Base-by-base conservation (phyloP, 2,888 invertebrate genomes). In the Erebia aethiops region DNA sequence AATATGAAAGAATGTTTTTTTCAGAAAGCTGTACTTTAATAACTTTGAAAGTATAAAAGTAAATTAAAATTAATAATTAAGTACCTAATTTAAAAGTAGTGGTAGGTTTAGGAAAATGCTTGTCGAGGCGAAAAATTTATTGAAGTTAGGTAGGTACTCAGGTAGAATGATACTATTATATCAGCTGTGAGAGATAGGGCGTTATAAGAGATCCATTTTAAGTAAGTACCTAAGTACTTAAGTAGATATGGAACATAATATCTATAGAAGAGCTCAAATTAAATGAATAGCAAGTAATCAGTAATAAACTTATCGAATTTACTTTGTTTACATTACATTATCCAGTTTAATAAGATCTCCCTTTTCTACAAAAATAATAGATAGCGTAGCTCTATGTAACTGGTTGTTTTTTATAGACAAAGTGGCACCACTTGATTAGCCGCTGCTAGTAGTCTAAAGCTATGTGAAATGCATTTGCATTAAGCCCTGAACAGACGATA, bases 241-340 rank as follows among this genome's bases (percentile, higher is more conserved):
- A 1, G 43, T 43, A n/a, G n/a, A n/a, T n/a, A 43, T 10, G 8
- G 43, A 10, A 43, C 8, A 43, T 9, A 9, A 41, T 41, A 11
- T 46, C 10, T 2, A 10, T 46, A 10, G 61, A 62, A 43, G 5
- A 51, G 8, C 49, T 63, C 62, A 49, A 41, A 49, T 49, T 26
- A 7, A 63, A 41, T 43, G 61, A 2, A 46, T 2, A 11, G 7
- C 75, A 71, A 67, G 70, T 61, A 69, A 52, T 67, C 49, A 68
- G 70, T 71, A 68, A 79, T 82, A 82, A 84, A 82, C 71, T 74
- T 71, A 70, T 63, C 69, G 70, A 77, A 71, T 82, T 82, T 81
- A 81, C 81, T 79, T 76, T 78, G 78, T 80, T 81, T 79, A 81
- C 81, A 81, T 71, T 43, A 61, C 49, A 67, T 18, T 10, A 14